phyloP scores from a whole-genome alignment of 2,797 vertebrate species.

The Myotis daubentonii region DNA sequence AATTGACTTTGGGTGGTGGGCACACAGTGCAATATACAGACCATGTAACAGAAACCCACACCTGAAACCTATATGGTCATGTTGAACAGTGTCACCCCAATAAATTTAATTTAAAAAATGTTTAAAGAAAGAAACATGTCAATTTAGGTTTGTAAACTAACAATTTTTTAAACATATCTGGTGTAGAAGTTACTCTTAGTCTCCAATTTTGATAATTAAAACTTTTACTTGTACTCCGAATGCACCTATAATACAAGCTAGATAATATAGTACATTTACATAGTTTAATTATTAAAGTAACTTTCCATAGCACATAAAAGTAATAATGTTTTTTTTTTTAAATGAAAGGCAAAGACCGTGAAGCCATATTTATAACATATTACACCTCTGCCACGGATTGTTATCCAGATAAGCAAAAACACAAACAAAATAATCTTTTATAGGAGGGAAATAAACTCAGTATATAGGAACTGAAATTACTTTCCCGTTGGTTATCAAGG shows the following conservation, averaged over 20 bases:
- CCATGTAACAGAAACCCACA: too few relatives aligned
- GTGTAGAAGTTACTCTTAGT: background rate
- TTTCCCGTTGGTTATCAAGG: conserved; percentile 23
- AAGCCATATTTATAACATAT: background rate
- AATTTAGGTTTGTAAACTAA: conserved; percentile 11
- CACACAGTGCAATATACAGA: too few relatives aligned
- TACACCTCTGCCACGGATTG: background rate
- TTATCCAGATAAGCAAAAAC: conserved; percentile 24
- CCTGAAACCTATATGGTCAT: too few relatives aligned
- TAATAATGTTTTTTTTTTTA: background rate
- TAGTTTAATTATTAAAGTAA: conserved; percentile 31
- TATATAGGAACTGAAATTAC: background rate
- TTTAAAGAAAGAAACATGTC: background rate
- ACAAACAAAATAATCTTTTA: conserved; percentile 40
- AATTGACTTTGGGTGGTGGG: too few relatives aligned
- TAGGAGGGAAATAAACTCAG: background rate
- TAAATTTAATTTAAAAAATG: background rate
- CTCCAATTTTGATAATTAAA: background rate
- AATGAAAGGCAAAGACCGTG: background rate
- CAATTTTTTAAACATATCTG: background rate
- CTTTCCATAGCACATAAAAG: background rate
- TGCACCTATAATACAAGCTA: background rate
- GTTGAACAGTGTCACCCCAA: too few relatives aligned
- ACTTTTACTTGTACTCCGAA: background rate
- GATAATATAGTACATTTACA: background rate